Evolutionary conservation across 2,113 vertebrate species (phyloP).

Genomic region (Megaleporinus macrocephalus): DNA sequence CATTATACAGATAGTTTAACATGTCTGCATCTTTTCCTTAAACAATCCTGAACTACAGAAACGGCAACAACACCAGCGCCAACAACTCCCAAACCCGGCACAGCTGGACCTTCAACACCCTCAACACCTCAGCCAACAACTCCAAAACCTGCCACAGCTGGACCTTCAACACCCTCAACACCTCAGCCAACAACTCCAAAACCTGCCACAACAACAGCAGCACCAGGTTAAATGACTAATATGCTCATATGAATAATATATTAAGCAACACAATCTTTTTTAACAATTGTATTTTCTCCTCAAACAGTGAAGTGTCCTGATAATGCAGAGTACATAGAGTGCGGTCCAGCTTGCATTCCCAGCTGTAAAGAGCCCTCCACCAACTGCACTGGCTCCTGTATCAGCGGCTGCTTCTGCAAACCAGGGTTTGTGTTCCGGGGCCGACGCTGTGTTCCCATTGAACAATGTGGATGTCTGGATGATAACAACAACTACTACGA

Average conservation of each 20-base stretch:
- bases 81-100: too few relatives aligned
- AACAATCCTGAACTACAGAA: not conserved
- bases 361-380: slow-evolving; percentile 67
- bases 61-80: not conserved
- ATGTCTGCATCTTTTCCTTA: too few relatives aligned
- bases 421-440: slow-evolving; percentile 77
- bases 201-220: slow-evolving; percentile 27
- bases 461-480: slow-evolving; percentile 79
- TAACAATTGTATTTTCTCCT: not conserved
- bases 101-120: too few relatives aligned
- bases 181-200: slow-evolving; percentile 35
- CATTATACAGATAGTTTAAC: too few relatives aligned
- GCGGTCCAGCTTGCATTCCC: slow-evolving; percentile 56
- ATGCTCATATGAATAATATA: too few relatives aligned
- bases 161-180: slow-evolving; percentile 44
- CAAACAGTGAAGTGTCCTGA: slow-evolving; percentile 57
- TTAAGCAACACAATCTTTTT: too few relatives aligned
- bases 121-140: too few relatives aligned
- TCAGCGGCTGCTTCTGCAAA: slow-evolving; percentile 80
- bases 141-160: too few relatives aligned
- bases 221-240: slow-evolving; percentile 68
- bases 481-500: slow-evolving; percentile 77
- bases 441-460: slow-evolving; percentile 71
- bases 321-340: slow-evolving; percentile 59
- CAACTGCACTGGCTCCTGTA: slow-evolving; percentile 73